Base-by-base conservation (phyloP, 2,113 vertebrate genomes). In the Turdus rufiventris region DNA sequence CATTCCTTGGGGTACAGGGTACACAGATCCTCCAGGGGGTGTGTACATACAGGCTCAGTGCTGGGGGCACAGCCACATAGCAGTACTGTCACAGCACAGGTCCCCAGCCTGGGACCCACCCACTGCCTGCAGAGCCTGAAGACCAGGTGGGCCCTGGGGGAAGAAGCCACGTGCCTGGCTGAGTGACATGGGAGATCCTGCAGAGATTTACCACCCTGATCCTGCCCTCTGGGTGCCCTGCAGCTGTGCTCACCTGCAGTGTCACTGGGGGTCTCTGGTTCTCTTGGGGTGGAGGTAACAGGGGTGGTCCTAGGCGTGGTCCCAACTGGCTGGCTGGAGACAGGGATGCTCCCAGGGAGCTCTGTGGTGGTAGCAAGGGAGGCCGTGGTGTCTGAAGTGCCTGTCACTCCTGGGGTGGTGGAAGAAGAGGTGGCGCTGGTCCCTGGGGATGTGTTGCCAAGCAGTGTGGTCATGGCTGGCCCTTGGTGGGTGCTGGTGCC, bases 71-170 rank as follows among this genome's bases (percentile, higher is more conserved):
- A 40, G 70, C 20, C 61, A 57, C 51, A 50, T 0, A 0, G 43
- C 71, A 51, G 17, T 21, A 14, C 53, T 42, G 85, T 21, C 66
- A 40, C 19, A 45, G 47, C 57, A 42, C 60, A 74, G 53, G 45
- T 40, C 53, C 36, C 19, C 61, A 53, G 3, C 33, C 28, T 24
- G 7, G 38, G 14, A 15, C 26, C 10, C 47, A 33, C 9, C 19
- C 15, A 5, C n/a, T 19, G 33, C 36, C 34, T 45, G 45, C 28
- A 84, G 66, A 73, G 40, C 47, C 61, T 50, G 36, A 36, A 47
- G 43, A 62, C 12, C 0, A 0, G n/a, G n/a, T 4, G 6, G 31
- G 29, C 21, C 18, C 47, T 29, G 28, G 18, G 21, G 13, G 7
- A 63, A 40, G 34, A 18, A 47, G 5, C 16, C 8, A 5, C 53